These are phyloP conservation scores for Tetragonisca angustula DNA, from an alignment of 2,888 invertebrate species.

Conservation along the genomic window DNA sequence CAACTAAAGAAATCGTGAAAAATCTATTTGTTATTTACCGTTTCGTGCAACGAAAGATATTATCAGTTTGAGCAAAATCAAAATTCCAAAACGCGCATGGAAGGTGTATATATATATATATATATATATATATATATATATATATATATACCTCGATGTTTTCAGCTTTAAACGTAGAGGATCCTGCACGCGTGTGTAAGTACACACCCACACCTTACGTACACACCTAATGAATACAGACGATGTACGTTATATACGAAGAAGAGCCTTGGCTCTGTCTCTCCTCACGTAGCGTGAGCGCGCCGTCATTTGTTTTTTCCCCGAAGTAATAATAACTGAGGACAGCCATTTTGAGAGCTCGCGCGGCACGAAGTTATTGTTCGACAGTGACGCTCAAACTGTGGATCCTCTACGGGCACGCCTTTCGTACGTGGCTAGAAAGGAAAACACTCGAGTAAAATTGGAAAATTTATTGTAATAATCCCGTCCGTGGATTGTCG, in stretches of 20 bases:
- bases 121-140: no score
- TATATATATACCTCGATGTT: slow-evolving; percentile 59
- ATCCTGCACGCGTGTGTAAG: slow-evolving; percentile 46
- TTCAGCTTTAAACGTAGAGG: slow-evolving; percentile 64
- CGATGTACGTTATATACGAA: slow-evolving; percentile 63
- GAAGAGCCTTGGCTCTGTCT: slow-evolving; percentile 72
- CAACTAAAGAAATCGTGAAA: slow-evolving; percentile 9
- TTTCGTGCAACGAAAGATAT: slow-evolving; percentile 27
- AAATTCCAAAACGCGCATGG: slow-evolving; percentile 55
- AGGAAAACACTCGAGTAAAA: slow-evolving; percentile 7
- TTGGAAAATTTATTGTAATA: not conserved
- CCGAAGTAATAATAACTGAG: slow-evolving; percentile 84
- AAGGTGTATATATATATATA: no score
- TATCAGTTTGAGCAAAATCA: slow-evolving; percentile 55
- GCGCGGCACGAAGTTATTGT: slow-evolving; percentile 83
- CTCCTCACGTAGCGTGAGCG: slow-evolving; percentile 74
- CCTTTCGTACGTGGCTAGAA: slow-evolving; percentile 1
- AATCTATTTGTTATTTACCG: slow-evolving; percentile 30
- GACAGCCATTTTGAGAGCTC: slow-evolving; percentile 84
- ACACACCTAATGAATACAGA: slow-evolving; percentile 22
- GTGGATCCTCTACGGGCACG: slow-evolving; percentile 57
- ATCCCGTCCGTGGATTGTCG: not conserved
- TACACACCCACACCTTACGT: slow-evolving; percentile 41
- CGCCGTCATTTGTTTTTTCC: slow-evolving; percentile 79
- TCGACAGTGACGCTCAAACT: slow-evolving; percentile 79